These are phyloP conservation scores for Chaetura pelagica DNA, from an alignment of 2,113 vertebrate species.

Conservation along the genomic window DNA sequence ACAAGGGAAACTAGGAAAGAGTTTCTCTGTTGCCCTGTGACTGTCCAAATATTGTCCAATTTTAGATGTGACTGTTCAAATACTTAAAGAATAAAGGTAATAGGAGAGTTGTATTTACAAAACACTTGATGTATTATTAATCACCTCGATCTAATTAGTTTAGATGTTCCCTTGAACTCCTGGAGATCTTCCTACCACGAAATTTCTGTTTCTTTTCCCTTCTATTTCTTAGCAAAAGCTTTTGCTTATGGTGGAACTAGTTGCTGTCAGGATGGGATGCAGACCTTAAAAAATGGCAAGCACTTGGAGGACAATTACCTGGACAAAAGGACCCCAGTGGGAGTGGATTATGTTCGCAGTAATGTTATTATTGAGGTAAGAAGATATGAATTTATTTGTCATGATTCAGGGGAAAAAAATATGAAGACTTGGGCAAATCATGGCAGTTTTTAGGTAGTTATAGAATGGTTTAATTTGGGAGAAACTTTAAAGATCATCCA, in stretches of 20 bases:
- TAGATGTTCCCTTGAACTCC: not conserved
- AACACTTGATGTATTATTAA: not conserved
- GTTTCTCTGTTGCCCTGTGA: not conserved
- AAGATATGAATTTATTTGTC: not conserved
- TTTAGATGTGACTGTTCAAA: not conserved
- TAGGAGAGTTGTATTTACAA: not conserved
- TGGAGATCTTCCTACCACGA: not conserved
- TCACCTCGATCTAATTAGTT: not conserved
- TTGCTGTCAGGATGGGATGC: conserved; percentile 83
- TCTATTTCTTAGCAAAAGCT: conserved; percentile 80
- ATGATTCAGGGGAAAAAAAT: not conserved
- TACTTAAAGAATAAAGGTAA: not conserved
- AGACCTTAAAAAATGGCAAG: conserved; percentile 72
- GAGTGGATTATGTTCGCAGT: conserved; percentile 83
- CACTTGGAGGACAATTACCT: conserved; percentile 66
- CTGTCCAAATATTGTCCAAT: not conserved
- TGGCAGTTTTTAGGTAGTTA: not conserved
- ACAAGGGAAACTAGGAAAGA: not conserved
- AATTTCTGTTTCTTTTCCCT: not conserved
- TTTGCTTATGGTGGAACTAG: conserved; percentile 84
- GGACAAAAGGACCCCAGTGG: conserved; percentile 77
- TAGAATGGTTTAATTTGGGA: too few relatives aligned
- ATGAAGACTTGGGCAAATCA: not conserved
- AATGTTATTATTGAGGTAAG: conserved; percentile 88
- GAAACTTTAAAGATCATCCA: too few relatives aligned